Base-by-base conservation (phyloP, 2,888 invertebrate species). In the Epiblema foenella region DNA sequence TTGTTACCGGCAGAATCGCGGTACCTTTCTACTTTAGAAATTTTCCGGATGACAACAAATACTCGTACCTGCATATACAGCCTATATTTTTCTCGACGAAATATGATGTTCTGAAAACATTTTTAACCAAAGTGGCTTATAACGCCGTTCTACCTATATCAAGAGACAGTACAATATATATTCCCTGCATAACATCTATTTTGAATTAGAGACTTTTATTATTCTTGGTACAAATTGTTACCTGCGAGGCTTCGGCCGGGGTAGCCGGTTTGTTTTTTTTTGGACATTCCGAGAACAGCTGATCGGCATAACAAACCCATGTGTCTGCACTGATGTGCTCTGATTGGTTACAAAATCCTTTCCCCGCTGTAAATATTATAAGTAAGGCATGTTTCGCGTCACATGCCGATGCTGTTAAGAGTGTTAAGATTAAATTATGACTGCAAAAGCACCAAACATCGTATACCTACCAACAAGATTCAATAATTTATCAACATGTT, bases 281-380 rank as follows among this genome's bases (percentile, higher is more conserved):
- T 87, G 57, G 74, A 80, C 87, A 90, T 89, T 88, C 90, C 85
- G 76, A 33, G 73, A 83, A 88, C 91, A 91, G 91, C 91, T 91
- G 91, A 91, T 89, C 83, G 79, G 75, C 77, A 87, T 79, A 88
- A 86, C 84, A 87, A 86, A 81, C 74, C 78, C 86, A 85, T 81
- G 81, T 86, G 85, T 82, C 77, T 73, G 62, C 58, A 0, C 39
- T 70, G 60, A 73, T 51, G 66, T 60, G 52, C 73, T 73, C 75
- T 74, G 66, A 85, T 89, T 89, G 88, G 86, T 77, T 75, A 68
- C 69, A 12, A 42, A 54, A 52, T 9, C 17, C 17, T 42, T 52
- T 33, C 63, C 51, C 18, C 24, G 24, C 42, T 17, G 11, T 29
- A 51, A 33, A 18, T 46, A 17, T 24, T 1, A 10, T 24, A 24